phyloP scores from a whole-genome alignment of 2,113 vertebrate genomes.

The Ailurus styani region DNA sequence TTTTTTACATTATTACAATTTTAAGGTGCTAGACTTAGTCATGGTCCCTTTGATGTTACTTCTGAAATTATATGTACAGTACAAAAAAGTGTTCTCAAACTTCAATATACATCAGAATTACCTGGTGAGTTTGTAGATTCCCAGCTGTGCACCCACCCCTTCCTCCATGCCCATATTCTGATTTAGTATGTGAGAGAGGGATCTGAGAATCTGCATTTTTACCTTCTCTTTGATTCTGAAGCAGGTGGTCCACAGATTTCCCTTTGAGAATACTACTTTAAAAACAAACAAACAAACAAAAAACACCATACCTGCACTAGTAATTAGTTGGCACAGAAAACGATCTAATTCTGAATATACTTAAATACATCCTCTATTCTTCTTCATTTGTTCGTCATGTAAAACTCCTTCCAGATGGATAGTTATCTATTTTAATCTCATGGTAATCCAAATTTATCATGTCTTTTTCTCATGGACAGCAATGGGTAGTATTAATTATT shows the following conservation, averaged over 20 bases:
- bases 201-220: conserved; percentile 1
- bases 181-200: background rate
- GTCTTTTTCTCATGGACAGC: conserved; percentile 25
- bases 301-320: background rate
- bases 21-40: conserved; percentile 3
- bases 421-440: conserved; percentile 46
- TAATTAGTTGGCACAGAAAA: conserved; percentile 18
- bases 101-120: background rate
- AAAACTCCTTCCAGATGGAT: conserved; percentile 32
- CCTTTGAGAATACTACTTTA: background rate
- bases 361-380: background rate
- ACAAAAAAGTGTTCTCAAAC: background rate
- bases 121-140: background rate
- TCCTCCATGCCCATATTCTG: background rate
- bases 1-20: conserved; percentile 31
- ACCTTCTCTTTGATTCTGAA: conserved; percentile 6
- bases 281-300: background rate
- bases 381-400: background rate
- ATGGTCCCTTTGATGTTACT: background rate
- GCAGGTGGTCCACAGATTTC: background rate
- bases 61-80: conserved; percentile 16
- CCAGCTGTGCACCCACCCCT: background rate
- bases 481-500: conserved; percentile 27
- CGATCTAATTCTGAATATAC: background rate
- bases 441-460: conserved; percentile 34